Evolutionary conservation across 2,113 vertebrate species (phyloP).

Genomic region (Ochotona princeps): DNA sequence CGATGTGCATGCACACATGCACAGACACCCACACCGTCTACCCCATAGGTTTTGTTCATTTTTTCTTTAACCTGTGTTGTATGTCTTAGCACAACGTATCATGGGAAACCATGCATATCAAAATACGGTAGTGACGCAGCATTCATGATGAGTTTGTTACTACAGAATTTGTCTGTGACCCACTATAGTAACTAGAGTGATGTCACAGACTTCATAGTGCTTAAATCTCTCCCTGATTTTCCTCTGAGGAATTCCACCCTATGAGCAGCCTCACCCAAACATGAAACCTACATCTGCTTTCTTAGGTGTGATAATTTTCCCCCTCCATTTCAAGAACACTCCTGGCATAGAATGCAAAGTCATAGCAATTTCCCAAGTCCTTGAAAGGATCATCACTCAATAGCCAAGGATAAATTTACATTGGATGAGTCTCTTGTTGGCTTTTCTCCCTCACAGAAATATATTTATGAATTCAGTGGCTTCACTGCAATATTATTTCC

Average conservation of each 20-base stretch:
- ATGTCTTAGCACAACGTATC: not conserved
- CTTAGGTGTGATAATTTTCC: not conserved
- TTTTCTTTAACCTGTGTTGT: conserved; percentile 6
- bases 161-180: not conserved
- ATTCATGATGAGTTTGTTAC: conserved; percentile 21
- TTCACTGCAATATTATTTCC: conserved; percentile 62
- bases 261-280: not conserved
- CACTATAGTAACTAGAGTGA: not conserved
- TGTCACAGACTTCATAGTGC: not conserved
- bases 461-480: conserved; percentile 65
- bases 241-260: not conserved
- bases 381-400: conserved; percentile 68
- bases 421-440: conserved; percentile 60
- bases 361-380: conserved; percentile 59
- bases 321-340: conserved; percentile 28
- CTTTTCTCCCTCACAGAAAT: conserved; percentile 65
- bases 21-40: not conserved
- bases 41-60: not conserved
- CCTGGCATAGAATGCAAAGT: conserved; percentile 55
- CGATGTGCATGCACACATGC: not conserved
- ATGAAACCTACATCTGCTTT: not conserved
- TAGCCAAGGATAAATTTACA: conserved; percentile 70
- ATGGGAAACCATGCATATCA: conserved; percentile 11
- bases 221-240: not conserved
- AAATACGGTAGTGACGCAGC: not conserved